Evolutionary conservation across 2,888 invertebrate species (phyloP), one percentile per base, ranked within the genome.

Genomic region (Tenthredo notha): DNA sequence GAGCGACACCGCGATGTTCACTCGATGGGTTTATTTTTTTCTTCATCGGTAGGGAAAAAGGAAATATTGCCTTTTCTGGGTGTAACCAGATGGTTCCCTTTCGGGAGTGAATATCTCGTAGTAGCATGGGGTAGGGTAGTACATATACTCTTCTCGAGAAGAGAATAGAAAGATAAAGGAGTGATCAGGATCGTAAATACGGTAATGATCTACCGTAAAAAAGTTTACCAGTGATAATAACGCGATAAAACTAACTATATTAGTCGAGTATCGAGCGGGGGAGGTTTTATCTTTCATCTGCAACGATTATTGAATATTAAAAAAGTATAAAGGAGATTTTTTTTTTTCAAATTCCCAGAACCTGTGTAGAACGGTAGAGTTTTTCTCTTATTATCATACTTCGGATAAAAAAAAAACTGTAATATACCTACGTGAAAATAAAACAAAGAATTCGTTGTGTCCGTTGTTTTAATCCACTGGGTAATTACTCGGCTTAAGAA

Each of bases 401-500:
- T n/a, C n/a, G n/a, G n/a, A n/a, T n/a, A n/a, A 33, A 33, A 33
- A 33, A 33, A 33, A 33, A 33, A 33, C 33, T 33, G 33, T 33
- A 33, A 3, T 33, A 37, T 37, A 37, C 37, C 37, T 7, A 37
- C 37, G 37, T 7, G 37, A 37, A 37, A 37, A 37, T 18, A 33
- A 54, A 18, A 78, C 33, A 58, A 78, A 58, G 54, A 77, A 47
- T 10, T 54, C 25, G 37, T 12, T 29, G 21, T 47, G 75, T 77
- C n/a, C 78, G 78, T 78, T 78, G 54, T 54, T 78, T 54, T 54
- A 54, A 78, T 78, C 58, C 78, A 21, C 15, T 12, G 18, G 78
- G 50, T 54, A 58, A 78, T 78, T 78, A 78, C 78, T 54, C 78
- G 50, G 54, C 54, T 78, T 58, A 78, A 78, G 54, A 78, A 78